Percentiles rank a stretch among this genome's conserved stretches.
phyloP scores from a whole-genome alignment of 2,113 vertebrate species.

The Myiagra hebetior region DNA sequence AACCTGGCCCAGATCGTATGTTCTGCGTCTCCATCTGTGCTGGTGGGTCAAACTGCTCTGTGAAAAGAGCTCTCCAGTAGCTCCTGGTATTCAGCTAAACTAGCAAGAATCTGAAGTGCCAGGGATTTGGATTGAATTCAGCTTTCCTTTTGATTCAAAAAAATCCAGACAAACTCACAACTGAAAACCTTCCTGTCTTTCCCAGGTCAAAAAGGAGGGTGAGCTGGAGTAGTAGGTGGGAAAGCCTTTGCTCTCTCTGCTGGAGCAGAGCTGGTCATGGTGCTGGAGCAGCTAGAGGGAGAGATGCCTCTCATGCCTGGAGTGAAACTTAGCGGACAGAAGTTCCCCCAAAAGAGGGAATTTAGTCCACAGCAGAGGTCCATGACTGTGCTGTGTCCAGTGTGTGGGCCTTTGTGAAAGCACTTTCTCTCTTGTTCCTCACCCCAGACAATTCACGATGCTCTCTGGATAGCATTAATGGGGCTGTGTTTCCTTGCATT shows the following conservation, averaged over 20 bases:
- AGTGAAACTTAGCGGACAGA: not conserved
- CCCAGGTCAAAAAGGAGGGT: not conserved
- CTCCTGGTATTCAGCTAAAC: not conserved
- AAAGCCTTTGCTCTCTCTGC: not conserved
- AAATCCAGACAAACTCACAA: not conserved
- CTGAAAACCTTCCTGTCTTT: not conserved
- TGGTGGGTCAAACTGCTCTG: constrained; percentile 10
- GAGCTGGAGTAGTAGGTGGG: not conserved
- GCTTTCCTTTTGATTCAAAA: not conserved
- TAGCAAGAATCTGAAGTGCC: not conserved
- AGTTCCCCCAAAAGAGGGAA: not conserved
- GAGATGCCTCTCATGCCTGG: not conserved
- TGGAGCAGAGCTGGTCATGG: fast-evolving
- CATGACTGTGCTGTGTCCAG: not conserved
- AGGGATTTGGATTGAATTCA: not conserved
- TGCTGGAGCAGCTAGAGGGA: not conserved
- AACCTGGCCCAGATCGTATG: not conserved
- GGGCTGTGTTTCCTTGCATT: not conserved
- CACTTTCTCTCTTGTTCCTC: not conserved
- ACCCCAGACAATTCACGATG: not conserved
- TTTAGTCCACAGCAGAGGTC: not conserved
- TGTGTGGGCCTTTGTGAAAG: not conserved
- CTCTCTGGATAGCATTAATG: not conserved
- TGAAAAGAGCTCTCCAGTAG: not conserved
- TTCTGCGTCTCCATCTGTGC: not conserved